phyloP scores from a whole-genome alignment of 2,888 invertebrate genomes.

The Clepsis dumicolana region DNA sequence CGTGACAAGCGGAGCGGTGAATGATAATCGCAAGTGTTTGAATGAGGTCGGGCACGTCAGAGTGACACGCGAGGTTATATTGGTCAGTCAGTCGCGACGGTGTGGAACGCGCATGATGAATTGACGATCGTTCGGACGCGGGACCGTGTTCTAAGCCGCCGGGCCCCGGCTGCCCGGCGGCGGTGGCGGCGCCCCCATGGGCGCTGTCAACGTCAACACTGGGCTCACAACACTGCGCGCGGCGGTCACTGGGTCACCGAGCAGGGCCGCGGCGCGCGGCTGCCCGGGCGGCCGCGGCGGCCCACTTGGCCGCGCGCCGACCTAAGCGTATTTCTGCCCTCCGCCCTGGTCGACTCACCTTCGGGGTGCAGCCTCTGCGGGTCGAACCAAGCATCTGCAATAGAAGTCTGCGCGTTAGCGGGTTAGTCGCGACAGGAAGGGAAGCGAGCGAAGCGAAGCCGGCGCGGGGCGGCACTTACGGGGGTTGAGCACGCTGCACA shows the following conservation, averaged over 20 bases:
- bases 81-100: slow-evolving; percentile 30
- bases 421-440: slow-evolving; percentile 83
- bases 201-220: slow-evolving; percentile 53
- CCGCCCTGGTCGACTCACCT: slow-evolving; percentile 88
- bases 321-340: slow-evolving; percentile 66
- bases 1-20: slow-evolving; percentile 33
- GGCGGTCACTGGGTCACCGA: slow-evolving; percentile 55
- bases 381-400: slow-evolving; percentile 98
- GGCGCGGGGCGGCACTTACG: slow-evolving; percentile 71
- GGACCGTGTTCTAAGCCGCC: neutral
- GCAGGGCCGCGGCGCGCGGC: slow-evolving; percentile 46
- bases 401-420: slow-evolving; percentile 86
- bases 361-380: slow-evolving; percentile 96
- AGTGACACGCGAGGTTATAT: slow-evolving; percentile 43
- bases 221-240: slow-evolving; percentile 55
- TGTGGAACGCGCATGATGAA: slow-evolving; percentile 32
- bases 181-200: neutral
- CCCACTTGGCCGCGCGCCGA: slow-evolving; percentile 65
- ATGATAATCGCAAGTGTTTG: slow-evolving; percentile 43
- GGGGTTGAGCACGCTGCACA: slow-evolving; percentile 82
- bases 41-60: slow-evolving; percentile 41
- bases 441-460: slow-evolving; percentile 69
- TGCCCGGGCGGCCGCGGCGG: slow-evolving; percentile 54
- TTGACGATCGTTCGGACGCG: slow-evolving; percentile 3
- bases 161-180: neutral